These are phyloP conservation scores for Gymnocypris eckloni DNA, from an alignment of 2,797 vertebrate genomes.

Conservation along the genomic window DNA sequence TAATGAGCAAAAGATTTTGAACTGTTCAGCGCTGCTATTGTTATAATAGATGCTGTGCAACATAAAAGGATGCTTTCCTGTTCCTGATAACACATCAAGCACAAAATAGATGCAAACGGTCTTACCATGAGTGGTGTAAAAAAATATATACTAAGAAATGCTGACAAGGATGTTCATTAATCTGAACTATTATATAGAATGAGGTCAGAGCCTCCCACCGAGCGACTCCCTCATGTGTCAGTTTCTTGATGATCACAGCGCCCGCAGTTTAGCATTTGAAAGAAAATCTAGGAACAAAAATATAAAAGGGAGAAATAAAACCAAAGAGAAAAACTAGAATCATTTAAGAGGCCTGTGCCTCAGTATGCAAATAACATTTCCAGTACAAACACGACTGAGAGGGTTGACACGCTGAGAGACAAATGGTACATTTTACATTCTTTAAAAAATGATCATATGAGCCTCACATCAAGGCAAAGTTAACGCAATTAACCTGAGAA, in stretches of 20 bases:
- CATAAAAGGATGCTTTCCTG: slow-evolving; percentile 1
- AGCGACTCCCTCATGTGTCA: neutral
- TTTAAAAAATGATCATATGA: neutral
- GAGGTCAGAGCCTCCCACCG: neutral
- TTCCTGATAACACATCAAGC: slow-evolving; percentile 5
- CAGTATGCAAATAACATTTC: neutral
- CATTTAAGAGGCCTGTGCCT: neutral
- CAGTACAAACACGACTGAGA: neutral
- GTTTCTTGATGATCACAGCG: neutral
- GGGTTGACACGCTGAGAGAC: slow-evolving; percentile 10
- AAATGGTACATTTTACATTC: neutral
- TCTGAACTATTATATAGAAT: slow-evolving; percentile 5
- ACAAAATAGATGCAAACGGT: slow-evolving; percentile 18
- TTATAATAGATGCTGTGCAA: slow-evolving; percentile 22
- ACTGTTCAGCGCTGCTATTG: slow-evolving; percentile 9
- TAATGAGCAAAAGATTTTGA: slow-evolving; percentile 11
- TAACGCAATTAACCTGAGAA: slow-evolving; percentile 19
- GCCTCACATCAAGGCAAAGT: neutral
- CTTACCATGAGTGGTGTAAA: neutral
- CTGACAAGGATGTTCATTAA: slow-evolving; percentile 18
- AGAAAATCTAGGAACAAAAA: neutral
- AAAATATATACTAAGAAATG: neutral
- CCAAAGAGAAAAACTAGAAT: neutral
- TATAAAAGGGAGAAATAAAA: neutral
- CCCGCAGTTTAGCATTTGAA: neutral